Base-by-base conservation (phyloP, 92 coral and sea anemone genomes). In the Phenganax subtilis region DNA sequence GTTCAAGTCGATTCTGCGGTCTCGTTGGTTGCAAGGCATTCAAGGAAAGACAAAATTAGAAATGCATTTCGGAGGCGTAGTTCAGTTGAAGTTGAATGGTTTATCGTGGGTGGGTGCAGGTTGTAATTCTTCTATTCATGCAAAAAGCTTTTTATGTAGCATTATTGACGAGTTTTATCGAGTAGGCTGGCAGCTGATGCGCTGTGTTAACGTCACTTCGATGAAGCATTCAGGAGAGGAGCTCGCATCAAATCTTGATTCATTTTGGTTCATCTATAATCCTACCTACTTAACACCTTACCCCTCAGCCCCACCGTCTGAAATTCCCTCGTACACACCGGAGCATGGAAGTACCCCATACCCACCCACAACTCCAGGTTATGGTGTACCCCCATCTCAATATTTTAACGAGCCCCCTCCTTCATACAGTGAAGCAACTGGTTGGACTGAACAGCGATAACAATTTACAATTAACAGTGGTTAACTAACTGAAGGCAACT, bases 181-280 rank as follows among this genome's bases (percentile, higher is more conserved):
- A 65, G 52, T 17, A 44, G 80, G 82, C 7, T 87, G 88, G 90
- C 64, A 80, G 65, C 61, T 77, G 6, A 30, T 76, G 11, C 60
- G 83, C 60, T 83, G 83, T 16, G 84, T 67, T 30, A 87, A 87
- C 55, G 84, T 87, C 11, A 60, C 87, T 0, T 75, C 89, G 15
- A 68, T 25, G 80, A 30, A 66, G 3, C 20, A 15, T 9, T n/a
- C 73, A 3, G 73, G 29, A 12, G 31, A 68, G 17, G 25, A 20
- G 25, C 25, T 20, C 25, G 17, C 73, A 37, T 30, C 47, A 7
- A 53, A 29, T 68, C 53, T 28, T 14, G 12, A 68, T 37, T 30
- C 54, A n/a, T 30, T 68, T 68, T 68, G 73, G 73, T 68, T 68
- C 47, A 20, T 10, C 9, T 29, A 68, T 16, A 37, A 68, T 37